Evolutionary conservation across 2,113 vertebrate species (phyloP).

Genomic region (Misgurnus mizolepis): DNA sequence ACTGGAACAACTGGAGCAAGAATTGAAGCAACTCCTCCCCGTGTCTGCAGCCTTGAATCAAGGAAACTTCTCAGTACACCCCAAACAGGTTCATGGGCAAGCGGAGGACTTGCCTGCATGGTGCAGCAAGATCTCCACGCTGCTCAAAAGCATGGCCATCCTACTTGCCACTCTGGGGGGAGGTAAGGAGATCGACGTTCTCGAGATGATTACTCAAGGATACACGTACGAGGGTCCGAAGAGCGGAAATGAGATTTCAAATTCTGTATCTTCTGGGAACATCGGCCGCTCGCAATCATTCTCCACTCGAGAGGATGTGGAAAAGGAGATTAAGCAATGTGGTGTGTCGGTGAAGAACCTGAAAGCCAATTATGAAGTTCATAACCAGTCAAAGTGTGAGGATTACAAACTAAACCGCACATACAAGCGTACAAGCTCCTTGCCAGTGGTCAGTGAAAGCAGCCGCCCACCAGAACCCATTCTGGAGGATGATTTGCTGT

Average conservation of each 20-base stretch:
- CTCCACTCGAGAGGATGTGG: conserved; percentile 86
- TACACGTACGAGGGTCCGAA: conserved; percentile 59
- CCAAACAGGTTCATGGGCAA: conserved; percentile 83
- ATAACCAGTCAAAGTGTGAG: conserved; percentile 59
- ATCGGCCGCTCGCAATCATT: conserved; percentile 87
- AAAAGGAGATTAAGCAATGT: conserved; percentile 88
- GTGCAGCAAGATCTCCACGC: conserved; percentile 82
- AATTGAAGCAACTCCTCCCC: conserved; percentile 82
- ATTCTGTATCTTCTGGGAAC: conserved; percentile 54
- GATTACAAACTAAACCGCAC: conserved; percentile 61
- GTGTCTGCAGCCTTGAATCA: conserved; percentile 75
- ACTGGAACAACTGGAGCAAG: conserved; percentile 78
- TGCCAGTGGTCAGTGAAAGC: conserved; percentile 68
- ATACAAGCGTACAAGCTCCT: conserved; percentile 78
- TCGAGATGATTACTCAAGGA: conserved; percentile 71
- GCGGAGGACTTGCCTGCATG: conserved; percentile 81
- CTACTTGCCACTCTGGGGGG: conserved; percentile 82
- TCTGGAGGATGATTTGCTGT: conserved; percentile 74
- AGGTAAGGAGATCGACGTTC: conserved; percentile 77
- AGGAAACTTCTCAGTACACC: conserved; percentile 81
- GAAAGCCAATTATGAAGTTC: conserved; percentile 88
- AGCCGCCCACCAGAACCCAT: conserved; percentile 71
- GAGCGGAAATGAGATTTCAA: conserved; percentile 51
- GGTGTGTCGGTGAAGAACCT: conserved; percentile 92
- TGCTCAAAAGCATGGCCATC: conserved; percentile 83